These are phyloP conservation scores for Aphodius sticticus DNA, from an alignment of 2,888 invertebrate genomes.

Conservation along the genomic window DNA sequence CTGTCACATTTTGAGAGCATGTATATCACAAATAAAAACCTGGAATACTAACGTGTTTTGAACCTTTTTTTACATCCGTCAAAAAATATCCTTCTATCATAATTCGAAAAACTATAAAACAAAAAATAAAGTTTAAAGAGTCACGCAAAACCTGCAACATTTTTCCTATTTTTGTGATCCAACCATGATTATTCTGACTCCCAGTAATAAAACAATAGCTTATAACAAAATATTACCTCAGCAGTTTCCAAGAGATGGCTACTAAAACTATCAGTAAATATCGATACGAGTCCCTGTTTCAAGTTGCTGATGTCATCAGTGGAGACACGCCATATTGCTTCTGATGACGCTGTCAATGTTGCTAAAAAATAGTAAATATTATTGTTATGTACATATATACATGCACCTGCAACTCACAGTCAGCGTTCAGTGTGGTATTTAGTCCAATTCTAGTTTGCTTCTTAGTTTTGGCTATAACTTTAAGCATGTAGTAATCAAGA, in stretches of 20 bases:
- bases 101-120: no score
- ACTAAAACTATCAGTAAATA: conserved; percentile 82
- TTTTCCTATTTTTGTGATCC: no score
- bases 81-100: no score
- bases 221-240: conserved; percentile 58
- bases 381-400: conserved; percentile 13
- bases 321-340: conserved; percentile 66
- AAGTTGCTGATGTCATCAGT: conserved; percentile 71
- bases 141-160: no score
- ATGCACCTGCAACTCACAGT: conserved; percentile 49
- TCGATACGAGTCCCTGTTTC: conserved; percentile 74
- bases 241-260: conserved; percentile 75
- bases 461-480: conserved; percentile 63
- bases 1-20: no score
- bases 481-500: conserved; percentile 74
- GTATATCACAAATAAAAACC: no score
- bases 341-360: conserved; percentile 58
- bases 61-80: no score
- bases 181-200: no score
- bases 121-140: no score
- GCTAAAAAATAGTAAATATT: conserved; percentile 49
- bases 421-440: conserved; percentile 46
- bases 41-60: no score
- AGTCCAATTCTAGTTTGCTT: conserved; percentile 45
- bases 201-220: conserved; percentile 5